Evolutionary conservation across 2,797 vertebrate species (phyloP).

Genomic region (Rhinoraja longicauda): DNA sequence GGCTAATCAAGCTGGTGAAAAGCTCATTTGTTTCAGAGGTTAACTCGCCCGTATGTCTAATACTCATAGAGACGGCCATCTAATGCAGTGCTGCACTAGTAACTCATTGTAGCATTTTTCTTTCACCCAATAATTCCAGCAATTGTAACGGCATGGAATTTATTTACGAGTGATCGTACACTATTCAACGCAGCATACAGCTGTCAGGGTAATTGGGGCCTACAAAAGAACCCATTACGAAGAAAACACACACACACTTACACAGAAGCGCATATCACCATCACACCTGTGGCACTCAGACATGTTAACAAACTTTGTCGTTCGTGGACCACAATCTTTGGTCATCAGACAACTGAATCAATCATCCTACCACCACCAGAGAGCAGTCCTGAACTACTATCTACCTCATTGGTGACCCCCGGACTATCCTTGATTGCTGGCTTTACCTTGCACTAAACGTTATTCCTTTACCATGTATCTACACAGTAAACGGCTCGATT

Average conservation of each 20-base stretch:
- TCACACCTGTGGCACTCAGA: neutral
- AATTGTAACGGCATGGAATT: slow-evolving; percentile 10
- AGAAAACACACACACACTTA: neutral
- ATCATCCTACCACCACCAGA: too few relatives aligned
- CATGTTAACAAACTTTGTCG: too few relatives aligned
- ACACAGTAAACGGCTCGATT: too few relatives aligned
- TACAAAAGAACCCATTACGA: neutral
- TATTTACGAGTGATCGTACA: neutral
- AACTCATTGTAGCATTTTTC: slow-evolving; percentile 4
- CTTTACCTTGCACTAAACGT: too few relatives aligned
- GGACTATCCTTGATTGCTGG: too few relatives aligned
- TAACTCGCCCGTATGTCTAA: slow-evolving; percentile 24
- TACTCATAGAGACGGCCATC: neutral
- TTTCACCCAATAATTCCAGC: slow-evolving; percentile 31
- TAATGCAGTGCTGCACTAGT: neutral
- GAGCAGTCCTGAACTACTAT: too few relatives aligned
- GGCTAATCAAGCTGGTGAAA: slow-evolving; percentile 38
- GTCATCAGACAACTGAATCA: too few relatives aligned
- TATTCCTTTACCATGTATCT: too few relatives aligned
- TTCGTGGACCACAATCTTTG: too few relatives aligned
- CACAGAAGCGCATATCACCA: too few relatives aligned
- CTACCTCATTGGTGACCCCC: too few relatives aligned
- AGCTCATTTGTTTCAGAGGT: slow-evolving; percentile 36
- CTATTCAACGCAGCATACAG: neutral
- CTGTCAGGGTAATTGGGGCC: neutral